These are phyloP conservation scores for Columba janthina DNA, from an alignment of 2,113 vertebrate genomes.

Conservation along the genomic window DNA sequence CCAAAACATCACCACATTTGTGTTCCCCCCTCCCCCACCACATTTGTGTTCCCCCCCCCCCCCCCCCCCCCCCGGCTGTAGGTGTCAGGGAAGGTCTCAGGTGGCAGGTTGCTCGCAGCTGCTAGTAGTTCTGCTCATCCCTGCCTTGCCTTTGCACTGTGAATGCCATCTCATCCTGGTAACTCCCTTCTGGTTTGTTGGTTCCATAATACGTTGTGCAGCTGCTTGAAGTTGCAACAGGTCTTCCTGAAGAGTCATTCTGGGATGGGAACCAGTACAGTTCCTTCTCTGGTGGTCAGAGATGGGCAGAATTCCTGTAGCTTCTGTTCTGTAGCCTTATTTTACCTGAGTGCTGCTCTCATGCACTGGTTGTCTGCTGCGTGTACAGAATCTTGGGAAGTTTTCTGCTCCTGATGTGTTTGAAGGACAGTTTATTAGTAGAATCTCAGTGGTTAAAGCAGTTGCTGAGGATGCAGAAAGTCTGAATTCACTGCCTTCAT, in stretches of 20 bases:
- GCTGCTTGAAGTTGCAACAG: not conserved
- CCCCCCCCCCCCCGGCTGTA: too few relatives aligned
- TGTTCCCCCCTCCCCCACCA: fast-evolving
- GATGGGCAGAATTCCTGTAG: not conserved
- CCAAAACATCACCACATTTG: fast-evolving
- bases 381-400: not conserved
- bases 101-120: not conserved
- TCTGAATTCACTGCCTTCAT: not conserved
- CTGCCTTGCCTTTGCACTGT: not conserved
- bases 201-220: not conserved
- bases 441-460: not conserved
- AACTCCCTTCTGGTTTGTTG: not conserved
- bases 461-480: not conserved
- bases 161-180: not conserved
- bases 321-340: not conserved
- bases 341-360: not conserved
- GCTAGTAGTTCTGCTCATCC: not conserved
- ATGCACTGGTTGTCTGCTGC: not conserved
- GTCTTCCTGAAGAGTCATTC: not conserved
- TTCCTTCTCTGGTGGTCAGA: not conserved
- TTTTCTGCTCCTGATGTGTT: not conserved
- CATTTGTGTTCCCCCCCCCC: not conserved
- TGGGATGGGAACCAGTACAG: not conserved
- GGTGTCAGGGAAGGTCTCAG: not conserved
- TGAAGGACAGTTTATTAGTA: not conserved